Conservation (phyloP, 2,113 vertebrate genomes). For the Hippocampus barbouri region DNA sequence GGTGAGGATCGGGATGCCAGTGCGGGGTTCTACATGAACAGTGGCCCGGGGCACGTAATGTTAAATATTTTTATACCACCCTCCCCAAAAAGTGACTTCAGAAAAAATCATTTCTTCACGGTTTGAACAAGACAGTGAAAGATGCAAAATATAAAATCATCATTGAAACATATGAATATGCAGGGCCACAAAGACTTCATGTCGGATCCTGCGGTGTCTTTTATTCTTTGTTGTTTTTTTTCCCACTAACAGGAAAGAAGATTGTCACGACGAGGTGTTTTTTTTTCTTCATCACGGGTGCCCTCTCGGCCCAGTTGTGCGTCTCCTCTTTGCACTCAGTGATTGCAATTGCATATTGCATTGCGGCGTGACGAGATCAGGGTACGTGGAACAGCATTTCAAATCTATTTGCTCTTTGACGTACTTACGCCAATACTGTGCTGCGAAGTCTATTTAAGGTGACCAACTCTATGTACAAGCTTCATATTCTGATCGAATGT, state of each 20-base stretch:
- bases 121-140: too few species aligned
- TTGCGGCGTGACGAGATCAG: constrained; percentile 1
- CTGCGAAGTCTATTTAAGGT: constrained; percentile 2
- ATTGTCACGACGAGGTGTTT: not conserved
- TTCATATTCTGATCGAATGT: not conserved
- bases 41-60: too few species aligned
- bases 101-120: too few species aligned
- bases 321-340: not conserved
- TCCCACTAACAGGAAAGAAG: not conserved
- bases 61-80: too few species aligned
- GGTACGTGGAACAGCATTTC: constrained; percentile 21
- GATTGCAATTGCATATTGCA: constrained; percentile 8
- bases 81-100: too few species aligned
- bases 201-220: not conserved
- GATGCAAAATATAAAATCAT: too few species aligned
- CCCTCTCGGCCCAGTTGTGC: not conserved
- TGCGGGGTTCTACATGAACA: not conserved
- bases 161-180: too few species aligned
- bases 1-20: not conserved
- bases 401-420: constrained; percentile 2
- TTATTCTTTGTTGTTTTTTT: not conserved
- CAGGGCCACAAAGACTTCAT: too few species aligned
- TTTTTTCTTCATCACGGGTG: not conserved
- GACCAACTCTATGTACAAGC: constrained; percentile 2
- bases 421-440: constrained; percentile 8